Evolutionary conservation across 2,888 invertebrate species (phyloP).

Genomic region (Eugnorisma glareosa): DNA sequence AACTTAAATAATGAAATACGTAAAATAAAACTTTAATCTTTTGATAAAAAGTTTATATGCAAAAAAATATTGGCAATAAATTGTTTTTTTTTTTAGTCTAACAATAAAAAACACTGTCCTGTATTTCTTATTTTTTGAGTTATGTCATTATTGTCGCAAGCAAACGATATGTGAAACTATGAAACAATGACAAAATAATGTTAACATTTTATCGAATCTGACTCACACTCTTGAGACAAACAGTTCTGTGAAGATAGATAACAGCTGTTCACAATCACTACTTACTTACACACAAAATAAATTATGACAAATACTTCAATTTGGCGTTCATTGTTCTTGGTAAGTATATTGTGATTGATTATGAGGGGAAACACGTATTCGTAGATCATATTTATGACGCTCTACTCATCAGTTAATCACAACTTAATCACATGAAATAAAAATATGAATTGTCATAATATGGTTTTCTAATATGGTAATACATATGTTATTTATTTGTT

Average conservation of each 20-base stretch:
- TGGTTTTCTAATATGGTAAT: constrained; percentile 6
- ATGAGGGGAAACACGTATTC: constrained; percentile 13
- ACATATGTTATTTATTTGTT: constrained; percentile 28
- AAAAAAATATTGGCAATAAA: no score
- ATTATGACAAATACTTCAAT: constrained; percentile 35
- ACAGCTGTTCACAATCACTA: constrained; percentile 23
- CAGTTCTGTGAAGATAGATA: constrained; percentile 47
- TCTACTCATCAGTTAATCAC: neutral
- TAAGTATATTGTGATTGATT: constrained; percentile 34
- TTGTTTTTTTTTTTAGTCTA: no score
- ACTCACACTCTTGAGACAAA: constrained; percentile 48
- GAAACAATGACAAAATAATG: constrained; percentile 44
- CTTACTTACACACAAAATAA: constrained; percentile 24
- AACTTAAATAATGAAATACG: no score
- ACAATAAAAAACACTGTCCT: no score
- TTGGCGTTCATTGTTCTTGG: constrained; percentile 36
- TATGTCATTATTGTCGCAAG: no score
- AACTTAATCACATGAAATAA: neutral
- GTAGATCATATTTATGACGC: neutral
- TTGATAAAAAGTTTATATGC: no score
- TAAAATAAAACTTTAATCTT: no score
- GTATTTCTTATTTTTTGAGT: no score
- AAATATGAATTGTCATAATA: neutral
- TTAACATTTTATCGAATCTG: constrained; percentile 36
- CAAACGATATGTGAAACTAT: constrained; percentile 35